Percentiles rank a stretch among this genome's conserved stretches.
These are phyloP conservation scores for Polyommatus icarus DNA, from an alignment of 2,888 invertebrate genomes.

Conservation along the genomic window DNA sequence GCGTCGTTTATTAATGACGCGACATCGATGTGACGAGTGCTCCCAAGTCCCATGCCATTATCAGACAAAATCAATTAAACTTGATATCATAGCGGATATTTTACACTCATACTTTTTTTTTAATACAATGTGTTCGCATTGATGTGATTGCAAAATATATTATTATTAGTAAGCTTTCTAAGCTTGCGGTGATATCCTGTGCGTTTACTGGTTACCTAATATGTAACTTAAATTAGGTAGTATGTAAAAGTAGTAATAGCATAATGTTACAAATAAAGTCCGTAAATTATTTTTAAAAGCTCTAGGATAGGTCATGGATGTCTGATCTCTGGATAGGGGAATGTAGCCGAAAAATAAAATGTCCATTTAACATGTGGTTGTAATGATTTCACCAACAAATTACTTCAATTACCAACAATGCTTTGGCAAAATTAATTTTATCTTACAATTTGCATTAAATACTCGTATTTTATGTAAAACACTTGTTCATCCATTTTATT, in stretches of 20 bases:
- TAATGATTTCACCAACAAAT: neutral
- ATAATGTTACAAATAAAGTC: neutral
- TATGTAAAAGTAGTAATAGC: too few species aligned
- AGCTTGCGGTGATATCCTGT: too few species aligned
- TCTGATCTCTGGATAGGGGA: too few species aligned
- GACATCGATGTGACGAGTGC: constrained; percentile 14
- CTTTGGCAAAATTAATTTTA: neutral
- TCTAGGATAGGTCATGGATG: neutral
- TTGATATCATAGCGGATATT: neutral
- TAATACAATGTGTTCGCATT: neutral
- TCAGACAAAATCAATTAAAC: neutral
- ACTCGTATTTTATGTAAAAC: neutral
- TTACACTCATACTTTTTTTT: neutral
- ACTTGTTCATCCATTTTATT: neutral
- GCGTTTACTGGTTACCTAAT: too few species aligned
- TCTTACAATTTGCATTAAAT: neutral
- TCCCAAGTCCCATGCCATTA: neutral
- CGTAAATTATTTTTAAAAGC: neutral
- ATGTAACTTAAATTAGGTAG: too few species aligned
- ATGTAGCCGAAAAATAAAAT: neutral
- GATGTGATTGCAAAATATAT: neutral
- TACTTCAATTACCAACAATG: constrained; percentile 5
- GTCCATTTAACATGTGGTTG: neutral
- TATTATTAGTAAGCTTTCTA: neutral
- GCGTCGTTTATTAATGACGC: constrained; percentile 10